Conservation (phyloP, 2,888 invertebrate species). For the Cyaniris semiargus region DNA sequence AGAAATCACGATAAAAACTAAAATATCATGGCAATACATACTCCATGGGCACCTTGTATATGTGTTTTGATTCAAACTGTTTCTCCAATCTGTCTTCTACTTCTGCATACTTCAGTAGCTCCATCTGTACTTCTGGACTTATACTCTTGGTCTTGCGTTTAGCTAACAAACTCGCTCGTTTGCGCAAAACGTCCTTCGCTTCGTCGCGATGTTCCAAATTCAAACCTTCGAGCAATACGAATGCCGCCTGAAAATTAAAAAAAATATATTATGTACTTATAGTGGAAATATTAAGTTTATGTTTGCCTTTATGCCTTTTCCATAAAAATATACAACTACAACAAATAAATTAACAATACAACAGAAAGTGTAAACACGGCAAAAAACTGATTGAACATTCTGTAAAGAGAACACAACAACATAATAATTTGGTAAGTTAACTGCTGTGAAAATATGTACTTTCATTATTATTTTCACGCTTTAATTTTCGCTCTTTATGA, state of each 20-base stretch:
- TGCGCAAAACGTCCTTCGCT: conserved; percentile 57
- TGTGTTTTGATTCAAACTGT: conserved; percentile 55
- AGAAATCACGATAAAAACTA: neutral
- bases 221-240: conserved; percentile 67
- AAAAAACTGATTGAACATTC: too few species aligned
- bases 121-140: conserved; percentile 45
- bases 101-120: conserved; percentile 47
- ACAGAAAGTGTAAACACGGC: too few species aligned
- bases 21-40: conserved; percentile 49
- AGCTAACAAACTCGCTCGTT: conserved; percentile 60
- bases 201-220: conserved; percentile 54
- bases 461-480: too few species aligned
- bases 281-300: too few species aligned
- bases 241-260: conserved; percentile 63
- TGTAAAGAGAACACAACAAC: too few species aligned
- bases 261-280: too few species aligned
- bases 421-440: too few species aligned
- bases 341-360: too few species aligned
- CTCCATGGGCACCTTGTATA: conserved; percentile 69
- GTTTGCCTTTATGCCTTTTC: too few species aligned
- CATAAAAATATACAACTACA: too few species aligned
- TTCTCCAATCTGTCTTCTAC: conserved; percentile 53
- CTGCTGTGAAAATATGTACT: too few species aligned
- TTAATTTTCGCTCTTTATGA: too few species aligned
- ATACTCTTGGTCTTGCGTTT: conserved; percentile 54